Conservation (phyloP, 2,888 invertebrate species). For the Erebia ligea region DNA sequence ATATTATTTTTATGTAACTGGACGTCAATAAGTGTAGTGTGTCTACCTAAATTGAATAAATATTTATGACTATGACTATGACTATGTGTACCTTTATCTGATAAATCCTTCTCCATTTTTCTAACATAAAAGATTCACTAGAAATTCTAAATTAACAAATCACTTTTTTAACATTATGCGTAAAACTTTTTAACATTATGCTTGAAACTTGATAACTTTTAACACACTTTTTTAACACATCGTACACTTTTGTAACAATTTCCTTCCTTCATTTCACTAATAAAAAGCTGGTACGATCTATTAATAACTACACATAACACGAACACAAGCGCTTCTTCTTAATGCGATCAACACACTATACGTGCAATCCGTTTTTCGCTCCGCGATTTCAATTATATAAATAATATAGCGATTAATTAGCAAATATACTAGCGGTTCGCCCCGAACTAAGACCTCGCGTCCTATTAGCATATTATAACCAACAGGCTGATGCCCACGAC, state of each 20-base stretch:
- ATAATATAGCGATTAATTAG: background rate
- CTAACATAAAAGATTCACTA: background rate
- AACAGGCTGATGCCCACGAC: no score
- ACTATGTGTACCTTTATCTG: slow-evolving; percentile 12
- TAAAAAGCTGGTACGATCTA: background rate
- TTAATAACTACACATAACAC: background rate
- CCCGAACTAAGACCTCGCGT: no score
- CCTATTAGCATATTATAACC: no score
- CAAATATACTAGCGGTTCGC: background rate
- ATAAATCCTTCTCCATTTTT: slow-evolving; percentile 3
- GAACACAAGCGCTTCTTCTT: slow-evolving; percentile 10
- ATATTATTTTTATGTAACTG: no score
- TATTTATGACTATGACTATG: no score
- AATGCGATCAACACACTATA: background rate
- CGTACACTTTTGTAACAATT: background rate
- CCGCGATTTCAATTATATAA: background rate
- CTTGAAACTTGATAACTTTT: background rate
- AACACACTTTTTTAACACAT: background rate
- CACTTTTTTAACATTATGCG: background rate
- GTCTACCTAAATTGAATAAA: no score
- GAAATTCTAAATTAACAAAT: background rate
- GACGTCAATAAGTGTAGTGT: no score
- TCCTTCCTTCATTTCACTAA: slow-evolving; percentile 1
- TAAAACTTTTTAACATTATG: background rate
- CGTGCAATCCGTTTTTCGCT: background rate